Percentiles rank a stretch among this genome's conserved stretches.
Conservation (phyloP, 2,113 vertebrate species). For the Chitala chitala region DNA sequence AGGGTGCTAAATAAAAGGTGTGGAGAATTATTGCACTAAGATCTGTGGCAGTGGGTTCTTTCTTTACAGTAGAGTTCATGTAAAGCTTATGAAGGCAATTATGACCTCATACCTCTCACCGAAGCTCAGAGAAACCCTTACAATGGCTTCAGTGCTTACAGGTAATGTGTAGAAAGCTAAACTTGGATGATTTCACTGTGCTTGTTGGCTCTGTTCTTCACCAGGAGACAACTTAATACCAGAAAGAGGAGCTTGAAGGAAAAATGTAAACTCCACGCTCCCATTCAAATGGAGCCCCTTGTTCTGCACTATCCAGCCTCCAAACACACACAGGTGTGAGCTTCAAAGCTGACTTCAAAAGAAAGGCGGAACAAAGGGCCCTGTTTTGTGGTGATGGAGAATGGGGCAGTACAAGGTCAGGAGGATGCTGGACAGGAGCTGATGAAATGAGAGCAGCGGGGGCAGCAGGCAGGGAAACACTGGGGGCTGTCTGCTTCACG, state of each 20-base stretch:
- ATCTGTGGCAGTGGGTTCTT: not conserved
- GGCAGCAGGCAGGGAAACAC: not conserved
- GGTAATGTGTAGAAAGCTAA: not conserved
- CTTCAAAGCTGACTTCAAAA: not conserved
- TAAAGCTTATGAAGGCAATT: not conserved
- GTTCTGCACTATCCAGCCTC: not conserved
- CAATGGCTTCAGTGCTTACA: not conserved
- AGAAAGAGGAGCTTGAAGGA: not conserved
- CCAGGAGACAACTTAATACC: not conserved
- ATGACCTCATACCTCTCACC: not conserved
- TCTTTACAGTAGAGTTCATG: not conserved
- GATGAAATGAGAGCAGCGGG: slow-evolving; percentile 27
- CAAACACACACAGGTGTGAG: not conserved
- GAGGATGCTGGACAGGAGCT: slow-evolving; percentile 14
- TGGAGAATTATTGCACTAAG: not conserved
- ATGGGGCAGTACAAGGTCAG: slow-evolving; percentile 13
- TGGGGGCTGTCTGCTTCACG: slow-evolving; percentile 12
- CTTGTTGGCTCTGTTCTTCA: not conserved
- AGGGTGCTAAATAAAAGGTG: not conserved
- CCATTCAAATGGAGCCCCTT: not conserved
- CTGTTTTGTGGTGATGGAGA: slow-evolving; percentile 7
- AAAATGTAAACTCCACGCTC: not conserved
- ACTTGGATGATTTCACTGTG: not conserved
- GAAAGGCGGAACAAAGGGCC: not conserved
- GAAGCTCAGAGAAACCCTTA: not conserved